Base-by-base conservation (phyloP, 2,888 invertebrate genomes). In the Notodonta ziczac region DNA sequence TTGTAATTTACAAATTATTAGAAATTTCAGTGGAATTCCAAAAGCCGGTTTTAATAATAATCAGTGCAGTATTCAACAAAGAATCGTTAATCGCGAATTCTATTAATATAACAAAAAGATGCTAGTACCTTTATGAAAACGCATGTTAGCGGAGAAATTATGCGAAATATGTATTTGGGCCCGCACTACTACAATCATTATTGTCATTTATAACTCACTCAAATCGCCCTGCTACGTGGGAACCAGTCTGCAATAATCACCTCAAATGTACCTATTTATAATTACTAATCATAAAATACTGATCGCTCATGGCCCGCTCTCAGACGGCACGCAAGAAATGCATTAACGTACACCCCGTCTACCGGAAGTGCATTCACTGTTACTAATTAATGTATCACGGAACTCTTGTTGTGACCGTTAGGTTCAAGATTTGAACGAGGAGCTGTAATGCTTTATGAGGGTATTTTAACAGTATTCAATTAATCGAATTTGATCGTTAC, bases 351-450 rank as follows among this genome's bases (percentile, higher is more conserved):
- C 66, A 60, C 58, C 54, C 62, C 63, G 66, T 65, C 71, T 70
- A 69, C 72, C 74, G 73, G 73, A 78, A 81, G 76, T 85, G 86
- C 83, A 84, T 77, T 79, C 79, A 73, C 76, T 77, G 81, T 70
- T 73, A 72, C 76, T 84, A 82, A 87, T 86, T 84, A 82, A 81
- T 76, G 77, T 73, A 73, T 67, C 74, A 73, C 67, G 72, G 68
- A 66, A 59, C 59, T 64, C 67, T 70, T 67, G 70, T 67, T 67
- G 70, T 67, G 58, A 50, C 48, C 14, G 50, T 61, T 54, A 57
- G 50, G 50, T n/a, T 46, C 9, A 14, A 9, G 50, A 50, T 50
- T 50, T 7, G 16, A 50, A 50, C 46, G 13, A 46, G 46, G n/a
- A 46, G 5, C 10, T 44, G n/a, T n/a, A 46, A 24, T 46, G 7